Evolutionary conservation across 1,140 invertebrate genomes (phyloP).

Genomic region (Pollicipes pollicipes): DNA sequence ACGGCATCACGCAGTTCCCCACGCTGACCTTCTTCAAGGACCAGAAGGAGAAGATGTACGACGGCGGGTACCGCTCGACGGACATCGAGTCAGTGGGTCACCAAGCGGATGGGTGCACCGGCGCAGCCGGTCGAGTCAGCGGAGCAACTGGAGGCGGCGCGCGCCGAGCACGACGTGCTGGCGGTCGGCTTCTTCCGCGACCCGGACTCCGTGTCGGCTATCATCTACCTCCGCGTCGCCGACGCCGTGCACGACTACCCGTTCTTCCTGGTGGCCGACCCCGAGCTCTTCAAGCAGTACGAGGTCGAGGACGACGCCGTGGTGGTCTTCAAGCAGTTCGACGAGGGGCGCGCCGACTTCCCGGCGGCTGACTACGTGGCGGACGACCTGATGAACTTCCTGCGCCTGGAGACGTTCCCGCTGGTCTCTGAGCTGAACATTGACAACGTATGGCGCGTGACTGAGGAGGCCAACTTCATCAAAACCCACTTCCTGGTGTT

Average conservation of each 20-base stretch:
- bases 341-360: neutral
- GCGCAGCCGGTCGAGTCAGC: neutral
- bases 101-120: neutral
- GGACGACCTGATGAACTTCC: neutral
- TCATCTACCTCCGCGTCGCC: neutral
- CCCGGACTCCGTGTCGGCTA: neutral
- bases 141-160: neutral
- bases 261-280: neutral
- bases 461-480: neutral
- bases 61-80: neutral
- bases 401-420: neutral
- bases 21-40: neutral
- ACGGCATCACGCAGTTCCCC: neutral
- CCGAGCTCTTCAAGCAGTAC: neutral
- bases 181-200: neutral
- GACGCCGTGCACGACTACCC: neutral
- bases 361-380: neutral
- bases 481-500: neutral
- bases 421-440: neutral
- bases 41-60: conserved; percentile 5
- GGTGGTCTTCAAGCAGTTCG: neutral
- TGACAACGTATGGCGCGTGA: neutral
- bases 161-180: neutral
- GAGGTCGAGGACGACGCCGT: neutral
- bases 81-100: neutral